Base-by-base conservation (phyloP, 2,888 invertebrate genomes). In the Athripsodes cinereus region DNA sequence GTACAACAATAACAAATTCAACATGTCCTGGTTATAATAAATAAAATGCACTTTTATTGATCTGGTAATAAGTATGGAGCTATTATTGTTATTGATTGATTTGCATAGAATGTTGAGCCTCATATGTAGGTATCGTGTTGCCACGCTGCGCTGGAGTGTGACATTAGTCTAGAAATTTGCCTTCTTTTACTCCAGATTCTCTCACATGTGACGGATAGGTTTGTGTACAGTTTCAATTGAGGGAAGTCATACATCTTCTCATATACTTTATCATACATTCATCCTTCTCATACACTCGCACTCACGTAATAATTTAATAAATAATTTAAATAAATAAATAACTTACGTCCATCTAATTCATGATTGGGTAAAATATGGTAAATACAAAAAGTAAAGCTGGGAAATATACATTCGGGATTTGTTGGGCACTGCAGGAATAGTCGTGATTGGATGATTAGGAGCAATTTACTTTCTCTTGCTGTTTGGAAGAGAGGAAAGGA, bases 271-370 rank as follows among this genome's bases (percentile, higher is more conserved):
- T 55, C 21, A 21, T 46, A 53, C n/a, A 26, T 50, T 6, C 18
- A n/a, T n/a, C 8, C 26, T 20, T 26, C 22, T 19, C 55, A 44
- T 22, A 49, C 40, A 16, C 34, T 35, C 77, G 73, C 73, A 71
- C 78, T 70, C 77, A 80, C 80, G 79, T 79, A 79, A 80, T 80
- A 72, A 81, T 78, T 79, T 78, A 78, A 78, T 78, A 78, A 79
- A 78, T 78, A 79, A 74, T 11, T 75, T 78, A 48, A 48, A 48
- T 48, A 48, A 48, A 48, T 48, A 48, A 48, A 48, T 48, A 48
- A 21, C 8, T 40, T 40, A 40, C 40, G 16, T 40, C 13, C 2
- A 8, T 40, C 40, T 40, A 40, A 40, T 5, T n/a, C 40, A 10
- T 40, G n/a, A 40, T 40, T 40, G 40, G 40, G 40, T 40, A 40